These are phyloP conservation scores for Laothoe populi DNA, from an alignment of 2,888 invertebrate species.

Conservation along the genomic window DNA sequence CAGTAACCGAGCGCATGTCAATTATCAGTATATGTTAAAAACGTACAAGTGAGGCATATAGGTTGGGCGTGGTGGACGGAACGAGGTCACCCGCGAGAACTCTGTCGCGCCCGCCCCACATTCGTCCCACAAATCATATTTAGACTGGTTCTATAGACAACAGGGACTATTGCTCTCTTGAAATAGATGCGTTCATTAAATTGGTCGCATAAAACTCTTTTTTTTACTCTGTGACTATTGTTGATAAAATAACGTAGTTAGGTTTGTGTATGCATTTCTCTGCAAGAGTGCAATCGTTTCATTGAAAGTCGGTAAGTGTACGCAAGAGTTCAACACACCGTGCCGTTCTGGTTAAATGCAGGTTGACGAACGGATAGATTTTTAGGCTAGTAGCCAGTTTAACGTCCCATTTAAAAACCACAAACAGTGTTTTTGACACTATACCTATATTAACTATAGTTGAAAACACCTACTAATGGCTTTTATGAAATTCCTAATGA, in stretches of 20 bases:
- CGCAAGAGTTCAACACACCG: not conserved
- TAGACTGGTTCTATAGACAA: slow-evolving; percentile 68
- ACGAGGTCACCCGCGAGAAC: slow-evolving; percentile 67
- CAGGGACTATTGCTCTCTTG: slow-evolving; percentile 69
- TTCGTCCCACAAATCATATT: slow-evolving; percentile 78
- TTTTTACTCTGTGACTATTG: not conserved
- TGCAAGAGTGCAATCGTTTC: too few species aligned
- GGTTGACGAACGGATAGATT: not conserved
- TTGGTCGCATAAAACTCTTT: not conserved
- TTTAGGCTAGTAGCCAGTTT: not conserved
- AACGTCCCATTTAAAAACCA: not conserved
- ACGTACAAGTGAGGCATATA: slow-evolving; percentile 27
- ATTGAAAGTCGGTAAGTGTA: not conserved
- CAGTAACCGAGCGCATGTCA: slow-evolving; percentile 27
- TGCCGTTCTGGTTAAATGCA: not conserved
- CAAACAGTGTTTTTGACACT: not conserved
- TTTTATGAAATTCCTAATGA: not conserved
- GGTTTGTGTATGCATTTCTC: too few species aligned
- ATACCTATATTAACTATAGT: not conserved
- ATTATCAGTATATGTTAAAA: slow-evolving; percentile 29
- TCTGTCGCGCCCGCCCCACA: slow-evolving; percentile 64
- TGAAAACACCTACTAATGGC: not conserved
- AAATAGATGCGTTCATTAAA: slow-evolving; percentile 45
- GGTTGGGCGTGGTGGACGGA: slow-evolving; percentile 52
- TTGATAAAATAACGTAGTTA: not conserved